Evolutionary conservation across 2,888 invertebrate species (phyloP).

Genomic region (Octonoba sinensis): DNA sequence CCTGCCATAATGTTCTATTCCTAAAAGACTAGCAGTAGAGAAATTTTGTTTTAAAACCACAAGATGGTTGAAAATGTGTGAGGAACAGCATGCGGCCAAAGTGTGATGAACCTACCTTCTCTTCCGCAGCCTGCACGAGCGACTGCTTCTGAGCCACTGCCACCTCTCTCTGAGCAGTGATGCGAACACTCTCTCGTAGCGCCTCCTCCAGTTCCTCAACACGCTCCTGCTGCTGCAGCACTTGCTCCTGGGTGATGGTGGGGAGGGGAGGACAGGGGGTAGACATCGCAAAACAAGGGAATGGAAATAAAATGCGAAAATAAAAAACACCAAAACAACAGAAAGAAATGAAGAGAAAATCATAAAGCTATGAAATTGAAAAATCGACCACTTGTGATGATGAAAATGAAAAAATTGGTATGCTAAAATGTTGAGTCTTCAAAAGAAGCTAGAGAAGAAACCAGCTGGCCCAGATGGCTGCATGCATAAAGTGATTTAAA

Average conservation of each 20-base stretch:
- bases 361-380: slow-evolving; percentile 3
- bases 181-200: slow-evolving; percentile 81
- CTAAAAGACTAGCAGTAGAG: too few species aligned
- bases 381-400: too few species aligned
- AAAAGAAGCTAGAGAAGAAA: slow-evolving; percentile 69
- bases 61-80: too few species aligned
- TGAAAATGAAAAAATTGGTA: too few species aligned
- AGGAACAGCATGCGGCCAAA: too few species aligned
- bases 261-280: slow-evolving; percentile 2
- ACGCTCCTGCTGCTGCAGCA: slow-evolving; percentile 76
- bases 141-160: slow-evolving; percentile 73
- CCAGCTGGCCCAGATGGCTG: slow-evolving; percentile 67
- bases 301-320: slow-evolving; percentile 8
- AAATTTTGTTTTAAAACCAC: too few species aligned
- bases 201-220: slow-evolving; percentile 87
- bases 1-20: too few species aligned
- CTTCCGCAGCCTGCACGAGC: slow-evolving; percentile 65
- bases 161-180: slow-evolving; percentile 74
- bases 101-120: slow-evolving; percentile 65
- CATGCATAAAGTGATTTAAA: background rate
- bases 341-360: slow-evolving; percentile 12
- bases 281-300: slow-evolving; percentile 9
- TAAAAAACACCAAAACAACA: slow-evolving; percentile 7
- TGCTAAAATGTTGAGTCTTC: slow-evolving; percentile 44
- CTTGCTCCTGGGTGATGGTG: slow-evolving; percentile 59